phyloP scores from a whole-genome alignment of 1,140 invertebrate species.

The Dysdera silvatica region DNA sequence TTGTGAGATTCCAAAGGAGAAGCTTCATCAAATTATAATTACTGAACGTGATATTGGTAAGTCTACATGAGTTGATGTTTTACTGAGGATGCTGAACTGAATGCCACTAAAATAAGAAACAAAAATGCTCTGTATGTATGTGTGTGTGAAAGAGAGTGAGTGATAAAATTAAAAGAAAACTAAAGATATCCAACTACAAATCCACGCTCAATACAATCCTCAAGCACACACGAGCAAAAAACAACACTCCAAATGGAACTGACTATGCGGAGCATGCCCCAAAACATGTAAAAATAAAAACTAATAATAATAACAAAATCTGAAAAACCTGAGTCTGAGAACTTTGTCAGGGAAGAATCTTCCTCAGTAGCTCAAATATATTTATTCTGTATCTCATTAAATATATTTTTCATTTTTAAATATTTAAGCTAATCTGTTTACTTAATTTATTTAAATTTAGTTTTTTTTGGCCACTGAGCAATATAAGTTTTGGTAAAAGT shows the following conservation, averaged over 20 bases:
- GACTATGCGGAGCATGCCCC: too few relatives aligned
- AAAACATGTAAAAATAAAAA: too few relatives aligned
- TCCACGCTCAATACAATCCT: not conserved
- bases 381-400: too few relatives aligned
- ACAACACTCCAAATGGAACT: not conserved
- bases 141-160: not conserved
- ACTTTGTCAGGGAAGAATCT: too few relatives aligned
- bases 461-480: too few relatives aligned
- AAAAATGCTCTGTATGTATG: not conserved
- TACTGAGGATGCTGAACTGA: not conserved
- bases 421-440: too few relatives aligned
- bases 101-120: not conserved
- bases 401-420: too few relatives aligned
- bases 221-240: not conserved
- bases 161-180: not conserved
- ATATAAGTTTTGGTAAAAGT: too few relatives aligned
- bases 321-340: too few relatives aligned
- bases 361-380: too few relatives aligned
- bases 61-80: not conserved
- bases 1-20: conserved; percentile 64
- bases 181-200: not conserved
- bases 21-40: conserved; percentile 35
- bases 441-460: too few relatives aligned
- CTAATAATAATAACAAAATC: too few relatives aligned
- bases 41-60: conserved; percentile 37